Conservation (phyloP, 2,888 invertebrate species). For the Pseudolycoriella hygida region DNA sequence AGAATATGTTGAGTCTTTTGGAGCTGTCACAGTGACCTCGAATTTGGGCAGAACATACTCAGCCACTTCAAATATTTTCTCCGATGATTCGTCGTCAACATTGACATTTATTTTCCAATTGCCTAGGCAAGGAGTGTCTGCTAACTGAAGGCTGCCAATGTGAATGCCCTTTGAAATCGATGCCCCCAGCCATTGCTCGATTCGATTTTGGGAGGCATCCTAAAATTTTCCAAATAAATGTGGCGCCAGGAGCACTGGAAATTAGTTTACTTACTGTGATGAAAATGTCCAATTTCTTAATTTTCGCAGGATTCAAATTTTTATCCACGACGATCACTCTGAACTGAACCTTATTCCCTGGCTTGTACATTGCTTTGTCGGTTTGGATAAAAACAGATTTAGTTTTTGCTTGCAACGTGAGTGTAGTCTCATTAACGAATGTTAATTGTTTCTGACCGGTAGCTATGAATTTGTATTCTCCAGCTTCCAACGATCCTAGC, state of each 20-base stretch:
- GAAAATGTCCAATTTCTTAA: constrained; percentile 41
- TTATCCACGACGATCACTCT: constrained; percentile 39
- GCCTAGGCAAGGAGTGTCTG: constrained; percentile 69
- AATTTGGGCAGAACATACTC: constrained; percentile 90
- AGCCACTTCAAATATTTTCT: constrained; percentile 44
- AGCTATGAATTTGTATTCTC: too few species aligned
- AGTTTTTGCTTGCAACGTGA: constrained; percentile 36
- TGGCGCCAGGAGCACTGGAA: too few species aligned
- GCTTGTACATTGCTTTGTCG: constrained; percentile 82
- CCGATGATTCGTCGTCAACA: background rate
- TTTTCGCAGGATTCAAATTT: constrained; percentile 50
- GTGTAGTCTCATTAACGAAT: too few species aligned
- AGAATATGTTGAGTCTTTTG: constrained; percentile 63
- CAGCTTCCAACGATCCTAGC: too few species aligned
- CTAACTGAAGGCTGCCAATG: constrained; percentile 54
- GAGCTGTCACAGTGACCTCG: constrained; percentile 67
- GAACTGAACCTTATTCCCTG: constrained; percentile 66
- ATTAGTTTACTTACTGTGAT: constrained; percentile 35
- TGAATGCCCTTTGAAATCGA: constrained; percentile 56
- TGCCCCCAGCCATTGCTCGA: constrained; percentile 60
- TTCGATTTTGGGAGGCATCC: constrained; percentile 61
- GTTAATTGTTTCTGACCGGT: too few species aligned
- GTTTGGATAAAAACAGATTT: constrained; percentile 80
- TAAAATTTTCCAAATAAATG: constrained; percentile 17
- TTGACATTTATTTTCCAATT: constrained; percentile 55